phyloP scores from a whole-genome alignment of 1,140 invertebrate species.

The Radopholus similis region DNA sequence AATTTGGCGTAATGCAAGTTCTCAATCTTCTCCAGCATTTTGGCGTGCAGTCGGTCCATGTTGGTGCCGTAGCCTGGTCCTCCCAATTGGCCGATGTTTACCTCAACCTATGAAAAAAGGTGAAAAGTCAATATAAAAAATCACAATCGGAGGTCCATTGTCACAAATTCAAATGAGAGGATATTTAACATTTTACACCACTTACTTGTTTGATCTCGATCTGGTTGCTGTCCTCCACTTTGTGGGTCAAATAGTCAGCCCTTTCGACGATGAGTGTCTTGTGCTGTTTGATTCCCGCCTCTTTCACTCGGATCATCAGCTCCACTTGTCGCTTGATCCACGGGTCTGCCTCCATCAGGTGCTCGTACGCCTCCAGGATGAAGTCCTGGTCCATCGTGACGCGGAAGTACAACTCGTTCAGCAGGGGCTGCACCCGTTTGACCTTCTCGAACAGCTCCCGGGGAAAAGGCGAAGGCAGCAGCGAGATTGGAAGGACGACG shows the following conservation, averaged over 20 bases:
- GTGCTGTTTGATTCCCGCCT: neutral
- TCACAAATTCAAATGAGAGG: no score
- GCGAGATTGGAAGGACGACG: neutral
- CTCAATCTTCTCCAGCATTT: neutral
- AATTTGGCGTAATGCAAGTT: neutral
- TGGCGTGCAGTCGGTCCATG: neutral
- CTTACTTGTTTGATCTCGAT: no score
- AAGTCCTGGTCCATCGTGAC: neutral
- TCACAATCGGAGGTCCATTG: no score
- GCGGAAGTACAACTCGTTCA: slow-evolving; percentile 2
- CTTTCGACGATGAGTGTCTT: neutral
- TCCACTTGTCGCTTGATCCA: neutral
- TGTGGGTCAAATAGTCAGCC: neutral
- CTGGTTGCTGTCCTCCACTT: no score
- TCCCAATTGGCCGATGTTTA: neutral
- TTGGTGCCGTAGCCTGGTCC: neutral
- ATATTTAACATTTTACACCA: no score
- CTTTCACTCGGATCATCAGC: neutral
- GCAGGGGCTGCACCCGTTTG: neutral
- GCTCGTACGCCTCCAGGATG: neutral
- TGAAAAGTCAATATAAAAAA: no score
- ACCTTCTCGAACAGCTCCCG: neutral
- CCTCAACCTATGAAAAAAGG: no score
- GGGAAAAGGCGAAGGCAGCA: neutral
- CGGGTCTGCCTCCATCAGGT: neutral